Conservation (phyloP, 2,797 vertebrate genomes). For the Coregonus sp. region DNA sequence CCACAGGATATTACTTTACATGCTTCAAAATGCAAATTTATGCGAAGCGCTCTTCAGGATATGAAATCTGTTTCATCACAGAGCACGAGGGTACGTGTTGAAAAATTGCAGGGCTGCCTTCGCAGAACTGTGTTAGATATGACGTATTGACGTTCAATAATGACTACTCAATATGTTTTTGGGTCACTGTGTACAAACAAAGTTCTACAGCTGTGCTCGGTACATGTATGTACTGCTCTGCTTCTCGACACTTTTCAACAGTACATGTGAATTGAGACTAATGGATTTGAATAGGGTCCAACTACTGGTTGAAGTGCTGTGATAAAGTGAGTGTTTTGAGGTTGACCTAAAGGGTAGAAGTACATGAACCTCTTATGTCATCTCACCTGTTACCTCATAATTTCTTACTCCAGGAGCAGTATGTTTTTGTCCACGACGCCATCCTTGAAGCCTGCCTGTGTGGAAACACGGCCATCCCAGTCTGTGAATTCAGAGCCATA, state of each 20-base stretch:
- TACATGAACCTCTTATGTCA: background rate
- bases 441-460: conserved; percentile 97
- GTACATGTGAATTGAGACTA: background rate
- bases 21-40: conserved; percentile 4
- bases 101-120: background rate
- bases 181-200: background rate
- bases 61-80: background rate
- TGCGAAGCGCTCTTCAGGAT: conserved; percentile 1
- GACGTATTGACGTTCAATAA: background rate
- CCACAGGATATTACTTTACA: background rate
- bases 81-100: background rate
- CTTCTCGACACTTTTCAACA: background rate
- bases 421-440: conserved; percentile 96
- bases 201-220: background rate
- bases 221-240: background rate
- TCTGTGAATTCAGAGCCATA: conserved; percentile 95
- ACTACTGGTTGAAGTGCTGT: background rate
- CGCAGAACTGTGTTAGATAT: background rate
- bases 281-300: background rate
- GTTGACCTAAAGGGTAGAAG: background rate
- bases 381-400: background rate
- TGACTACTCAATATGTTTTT: background rate
- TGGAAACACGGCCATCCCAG: conserved; percentile 95
- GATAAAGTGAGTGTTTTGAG: background rate
- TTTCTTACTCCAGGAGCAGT: conserved; percentile 83